phyloP scores from a whole-genome alignment of 2,888 invertebrate genomes.

The Scelioninae gen. 1 region DNA sequence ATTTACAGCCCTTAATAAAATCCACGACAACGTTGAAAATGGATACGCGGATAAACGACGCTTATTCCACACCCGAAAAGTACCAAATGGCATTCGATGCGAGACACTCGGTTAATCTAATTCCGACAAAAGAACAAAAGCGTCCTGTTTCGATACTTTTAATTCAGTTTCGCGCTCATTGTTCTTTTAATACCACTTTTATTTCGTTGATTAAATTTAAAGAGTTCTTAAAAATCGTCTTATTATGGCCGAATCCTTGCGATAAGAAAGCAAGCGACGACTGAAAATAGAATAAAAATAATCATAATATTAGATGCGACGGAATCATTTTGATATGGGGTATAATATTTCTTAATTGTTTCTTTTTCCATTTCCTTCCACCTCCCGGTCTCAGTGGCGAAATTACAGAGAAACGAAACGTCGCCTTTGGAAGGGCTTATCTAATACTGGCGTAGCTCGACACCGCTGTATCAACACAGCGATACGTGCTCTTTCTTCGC shows the following conservation, averaged over 20 bases:
- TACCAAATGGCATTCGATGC: neutral
- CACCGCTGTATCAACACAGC: constrained; percentile 76
- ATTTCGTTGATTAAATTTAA: too few relatives aligned
- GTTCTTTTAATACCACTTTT: too few relatives aligned
- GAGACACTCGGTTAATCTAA: constrained; percentile 11
- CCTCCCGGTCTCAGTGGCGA: constrained; percentile 41
- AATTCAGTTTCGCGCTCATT: too few relatives aligned
- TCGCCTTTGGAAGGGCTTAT: constrained; percentile 77
- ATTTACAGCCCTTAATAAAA: constrained; percentile 59
- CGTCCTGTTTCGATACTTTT: neutral
- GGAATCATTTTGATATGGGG: constrained; percentile 17
- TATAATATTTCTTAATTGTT: constrained; percentile 58
- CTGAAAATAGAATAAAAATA: too few relatives aligned
- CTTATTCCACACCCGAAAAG: constrained; percentile 37
- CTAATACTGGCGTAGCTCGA: constrained; percentile 79
- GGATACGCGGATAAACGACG: constrained; percentile 41
- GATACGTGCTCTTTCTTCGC: constrained; percentile 77
- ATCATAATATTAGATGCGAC: too few relatives aligned
- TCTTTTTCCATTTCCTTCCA: constrained; percentile 63
- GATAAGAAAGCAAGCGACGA: too few relatives aligned
- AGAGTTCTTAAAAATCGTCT: too few relatives aligned
- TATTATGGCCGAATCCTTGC: too few relatives aligned
- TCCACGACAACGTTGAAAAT: constrained; percentile 38
- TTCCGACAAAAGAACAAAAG: constrained; percentile 2
- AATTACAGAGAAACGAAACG: constrained; percentile 62